Evolutionary conservation across 1,140 invertebrate genomes (phyloP), one percentile per base, ranked within the genome.

Genomic region (Phymastichus coffea): DNA sequence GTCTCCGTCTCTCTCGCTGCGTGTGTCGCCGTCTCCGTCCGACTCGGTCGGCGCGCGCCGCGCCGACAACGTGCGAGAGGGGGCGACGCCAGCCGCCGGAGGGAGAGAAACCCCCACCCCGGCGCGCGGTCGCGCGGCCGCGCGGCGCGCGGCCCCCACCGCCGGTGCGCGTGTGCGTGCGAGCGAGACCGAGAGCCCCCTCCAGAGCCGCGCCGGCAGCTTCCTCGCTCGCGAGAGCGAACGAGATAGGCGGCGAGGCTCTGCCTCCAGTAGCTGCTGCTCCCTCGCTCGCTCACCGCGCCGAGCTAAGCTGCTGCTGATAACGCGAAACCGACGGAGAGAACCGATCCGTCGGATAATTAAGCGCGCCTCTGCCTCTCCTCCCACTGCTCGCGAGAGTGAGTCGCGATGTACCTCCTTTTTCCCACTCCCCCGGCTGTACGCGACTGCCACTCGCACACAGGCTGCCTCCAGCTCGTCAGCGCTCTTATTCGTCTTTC

Each of bases 291-390:
- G n/a, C n/a, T n/a, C n/a, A n/a, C n/a, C n/a, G n/a, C n/a, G n/a
- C n/a, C n/a, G n/a, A n/a, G n/a, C n/a, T 47, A 54, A 44, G n/a
- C 14, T 44, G 38, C 28, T 10, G 55, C 43, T 37, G 62, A 33
- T 33, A 66, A 66, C 38, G 63, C 66, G 63, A 65, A 64, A 68
- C 63, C 58, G 58, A 57, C 61, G 63, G 62, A 65, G 65, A 64
- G 53, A 40, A 40, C 61, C 30, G 17, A 38, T 35, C 61, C 64
- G 67, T 70, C 73, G 74, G 75, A 75, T 78, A 78, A 78, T 78
- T 77, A 77, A 77, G 73, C 70, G 71, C 66, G 74, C 70, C 70
- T 73, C 72, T 76, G 69, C 56, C 66, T 69, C 46, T 15, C 30
- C 51, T 57, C 48, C 63, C 61, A 60, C 63, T 49, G 58, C 57